Base-by-base conservation (phyloP, 2,888 invertebrate species). In the Phalera bucephala region DNA sequence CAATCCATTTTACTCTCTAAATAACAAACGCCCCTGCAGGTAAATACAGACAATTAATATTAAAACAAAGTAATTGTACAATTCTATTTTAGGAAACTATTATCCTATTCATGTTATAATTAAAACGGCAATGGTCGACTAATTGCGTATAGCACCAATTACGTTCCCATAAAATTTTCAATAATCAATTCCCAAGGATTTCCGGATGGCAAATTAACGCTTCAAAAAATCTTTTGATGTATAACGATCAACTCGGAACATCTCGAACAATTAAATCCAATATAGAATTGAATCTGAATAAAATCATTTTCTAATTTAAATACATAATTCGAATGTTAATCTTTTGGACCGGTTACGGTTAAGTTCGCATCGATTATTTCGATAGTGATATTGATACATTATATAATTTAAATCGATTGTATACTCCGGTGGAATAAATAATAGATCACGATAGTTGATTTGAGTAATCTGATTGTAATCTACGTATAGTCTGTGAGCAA, bases 381-480 rank as follows among this genome's bases (percentile, higher is more conserved):
- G n/a, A n/a, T n/a, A n/a, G n/a, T n/a, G n/a, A n/a, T n/a, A n/a
- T n/a, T n/a, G n/a, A n/a, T n/a, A n/a, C n/a, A n/a, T n/a, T n/a
- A n/a, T 46, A 15, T 17, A 46, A 51, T 40, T 39, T 17, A 40
- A 44, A 44, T 37, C 31, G 31, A 47, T n/a, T n/a, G n/a, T n/a
- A n/a, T n/a, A n/a, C n/a, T n/a, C n/a, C n/a, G n/a, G n/a, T n/a
- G n/a, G n/a, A n/a, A 52, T 64, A 64, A 75, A 72, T 67, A 61
- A 63, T 65, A 47, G 46, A 69, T 64, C 57, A 72, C 67, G 55
- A 52, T 56, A 63, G 63, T 57, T 59, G 51, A 80, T 81, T 78
- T 76, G 68, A 79, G 81, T 83, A 79, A 81, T 75, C 68, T 66
- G 70, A 80, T 80, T 81, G 77, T 76, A 68, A 71, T 72, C 51